Conservation (phyloP, 1,140 invertebrate species). For the Drosophila burlai region DNA sequence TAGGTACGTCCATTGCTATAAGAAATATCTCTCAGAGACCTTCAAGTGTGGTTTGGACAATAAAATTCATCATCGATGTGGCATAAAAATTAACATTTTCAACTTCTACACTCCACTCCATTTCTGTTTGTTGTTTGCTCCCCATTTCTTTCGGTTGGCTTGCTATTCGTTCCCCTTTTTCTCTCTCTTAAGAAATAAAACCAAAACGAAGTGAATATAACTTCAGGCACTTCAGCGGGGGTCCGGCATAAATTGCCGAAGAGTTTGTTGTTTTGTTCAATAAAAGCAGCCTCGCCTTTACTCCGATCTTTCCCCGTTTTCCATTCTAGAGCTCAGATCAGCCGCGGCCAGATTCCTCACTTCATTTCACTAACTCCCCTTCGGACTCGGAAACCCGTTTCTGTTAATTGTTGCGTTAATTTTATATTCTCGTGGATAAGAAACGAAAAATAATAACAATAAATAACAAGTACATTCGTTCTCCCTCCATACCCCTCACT, state of each 20-base stretch:
- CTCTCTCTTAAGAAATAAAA: slow-evolving; percentile 5
- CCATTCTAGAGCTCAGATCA: slow-evolving; percentile 26
- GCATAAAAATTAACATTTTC: slow-evolving; percentile 49
- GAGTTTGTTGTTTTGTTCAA: slow-evolving; percentile 23
- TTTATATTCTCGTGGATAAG: slow-evolving; percentile 49
- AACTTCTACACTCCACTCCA: background rate
- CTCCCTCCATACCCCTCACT: slow-evolving; percentile 14
- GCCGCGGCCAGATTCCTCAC: slow-evolving; percentile 37
- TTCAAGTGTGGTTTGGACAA: slow-evolving; percentile 17
- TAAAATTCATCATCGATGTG: slow-evolving; percentile 34
- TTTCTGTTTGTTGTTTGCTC: slow-evolving; percentile 20
- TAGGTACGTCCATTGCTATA: background rate
- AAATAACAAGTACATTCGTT: slow-evolving; percentile 14
- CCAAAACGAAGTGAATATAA: slow-evolving; percentile 24
- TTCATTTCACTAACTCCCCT: slow-evolving; percentile 37
- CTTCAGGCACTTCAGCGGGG: slow-evolving; percentile 57
- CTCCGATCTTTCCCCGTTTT: slow-evolving; percentile 13
- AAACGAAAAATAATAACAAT: slow-evolving; percentile 23
- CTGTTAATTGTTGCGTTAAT: slow-evolving; percentile 65
- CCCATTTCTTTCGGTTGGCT: slow-evolving; percentile 30
- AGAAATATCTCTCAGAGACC: background rate
- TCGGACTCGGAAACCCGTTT: slow-evolving; percentile 39
- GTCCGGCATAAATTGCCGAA: slow-evolving; percentile 34
- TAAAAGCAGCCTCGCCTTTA: slow-evolving; percentile 9
- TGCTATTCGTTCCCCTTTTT: slow-evolving; percentile 25